Base-by-base conservation (phyloP, 2,113 vertebrate species). In the Lepus americanus region DNA sequence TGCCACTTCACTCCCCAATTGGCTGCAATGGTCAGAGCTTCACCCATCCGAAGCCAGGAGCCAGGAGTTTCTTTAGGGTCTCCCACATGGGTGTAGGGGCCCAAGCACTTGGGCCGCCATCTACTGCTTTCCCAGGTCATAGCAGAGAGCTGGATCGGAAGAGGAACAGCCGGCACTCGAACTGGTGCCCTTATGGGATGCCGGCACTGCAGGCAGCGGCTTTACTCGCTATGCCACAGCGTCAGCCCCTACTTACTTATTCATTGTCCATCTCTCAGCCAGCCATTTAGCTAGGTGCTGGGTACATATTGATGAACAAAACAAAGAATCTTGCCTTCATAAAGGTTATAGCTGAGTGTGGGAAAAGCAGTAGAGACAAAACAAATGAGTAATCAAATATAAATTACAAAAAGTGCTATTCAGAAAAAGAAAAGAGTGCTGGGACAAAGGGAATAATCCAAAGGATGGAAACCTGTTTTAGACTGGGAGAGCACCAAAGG, bases 321-420 rank as follows among this genome's bases (percentile, higher is more conserved):
- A 94, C 53, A 81, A 81, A 72, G 31, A 39, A 69, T 94, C 77
- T 59, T 76, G 69, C 20, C 36, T 94, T 84, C 69, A 74, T 16
- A 31, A 86, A 4, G n/a, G 59, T 94, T 90, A 78, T 0, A 14
- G 5, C 61, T 83, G 19, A 91, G 74, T 16, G 2, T 2, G 2
- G 44, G 20, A 53, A 89, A 90, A 72, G n/a, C 63, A 14, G 33
- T 0, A 53, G 25, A 88, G 49, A 87, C 67, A 76, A 33, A 93
- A 92, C 13, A 95, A 94, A 86, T 9, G 49, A 91, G 29, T 72
- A 87, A 80, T 59, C 49, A 74, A 76, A 63, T 44, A 76, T 29
- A 39, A 64, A 92, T 1, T 94, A 36, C 61, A 59, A 74, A 55
- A 94, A 92, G 2, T 63, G 70, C 31, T 67, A 70, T 5, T 13